These are phyloP conservation scores for Germaria angustata DNA, from an alignment of 2,888 invertebrate species.

Conservation along the genomic window DNA sequence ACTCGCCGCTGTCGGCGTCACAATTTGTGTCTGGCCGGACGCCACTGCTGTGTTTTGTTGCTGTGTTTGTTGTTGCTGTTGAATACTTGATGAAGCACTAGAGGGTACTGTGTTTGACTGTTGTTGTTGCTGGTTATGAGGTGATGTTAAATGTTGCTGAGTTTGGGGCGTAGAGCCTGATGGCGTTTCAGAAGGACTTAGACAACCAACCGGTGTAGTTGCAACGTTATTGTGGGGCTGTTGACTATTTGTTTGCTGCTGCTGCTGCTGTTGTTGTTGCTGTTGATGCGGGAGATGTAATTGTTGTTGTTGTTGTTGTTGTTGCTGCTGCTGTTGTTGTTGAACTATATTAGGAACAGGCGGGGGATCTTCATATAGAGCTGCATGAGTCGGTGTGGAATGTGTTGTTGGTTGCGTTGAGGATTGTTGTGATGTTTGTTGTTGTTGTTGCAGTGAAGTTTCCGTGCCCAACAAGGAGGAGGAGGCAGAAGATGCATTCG, in stretches of 20 bases:
- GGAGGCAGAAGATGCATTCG: slow-evolving; percentile 63
- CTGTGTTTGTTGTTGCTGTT: slow-evolving; percentile 72
- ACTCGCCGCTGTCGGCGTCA: slow-evolving; percentile 83
- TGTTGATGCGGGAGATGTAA: slow-evolving; percentile 72
- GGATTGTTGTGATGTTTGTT: slow-evolving; percentile 65
- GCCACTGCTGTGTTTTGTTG: slow-evolving; percentile 80
- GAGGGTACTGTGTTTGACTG: slow-evolving; percentile 76
- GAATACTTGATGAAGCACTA: slow-evolving; percentile 75
- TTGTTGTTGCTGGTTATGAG: slow-evolving; percentile 74
- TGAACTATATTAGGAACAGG: slow-evolving; percentile 76
- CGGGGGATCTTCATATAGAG: slow-evolving; percentile 82
- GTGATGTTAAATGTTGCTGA: slow-evolving; percentile 74
- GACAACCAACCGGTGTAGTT: slow-evolving; percentile 75
- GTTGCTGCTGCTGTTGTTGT: slow-evolving; percentile 75
- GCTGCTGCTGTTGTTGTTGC: slow-evolving; percentile 71
- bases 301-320: slow-evolving; percentile 69
- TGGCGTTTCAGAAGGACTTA: slow-evolving; percentile 77
- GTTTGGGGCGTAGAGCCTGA: slow-evolving; percentile 73
- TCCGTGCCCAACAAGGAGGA: slow-evolving; percentile 65
- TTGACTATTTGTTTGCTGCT: slow-evolving; percentile 70
- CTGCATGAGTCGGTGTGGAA: slow-evolving; percentile 82
- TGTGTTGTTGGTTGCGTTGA: slow-evolving; percentile 78
- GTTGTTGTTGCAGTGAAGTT: slow-evolving; percentile 67
- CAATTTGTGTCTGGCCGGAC: slow-evolving; percentile 80
- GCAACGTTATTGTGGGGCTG: slow-evolving; percentile 75